Percentiles rank a stretch among this genome's conserved stretches.
Conservation (phyloP, 1,140 invertebrate genomes). For the Formica exsecta region DNA sequence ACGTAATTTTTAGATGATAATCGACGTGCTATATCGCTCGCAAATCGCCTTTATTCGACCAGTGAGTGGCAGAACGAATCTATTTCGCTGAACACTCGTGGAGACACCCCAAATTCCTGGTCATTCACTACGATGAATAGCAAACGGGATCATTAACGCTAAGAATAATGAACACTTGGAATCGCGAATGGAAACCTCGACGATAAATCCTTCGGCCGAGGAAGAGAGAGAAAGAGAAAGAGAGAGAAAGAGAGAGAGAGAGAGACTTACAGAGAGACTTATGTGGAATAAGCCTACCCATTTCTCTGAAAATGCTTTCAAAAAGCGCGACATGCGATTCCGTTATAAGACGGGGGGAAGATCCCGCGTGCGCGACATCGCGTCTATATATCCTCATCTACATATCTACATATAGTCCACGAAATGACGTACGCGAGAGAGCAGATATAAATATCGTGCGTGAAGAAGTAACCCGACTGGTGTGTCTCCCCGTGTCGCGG, state of each 20-base stretch:
- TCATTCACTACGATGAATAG: constrained; percentile 43
- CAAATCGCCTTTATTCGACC: constrained; percentile 20
- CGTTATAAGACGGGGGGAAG: too few relatives aligned
- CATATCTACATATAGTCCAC: not conserved
- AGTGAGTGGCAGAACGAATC: constrained; percentile 21
- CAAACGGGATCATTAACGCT: constrained; percentile 47
- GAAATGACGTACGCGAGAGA: not conserved
- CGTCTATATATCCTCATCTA: not conserved
- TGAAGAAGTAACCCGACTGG: not conserved
- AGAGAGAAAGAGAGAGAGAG: not conserved
- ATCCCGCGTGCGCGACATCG: not conserved
- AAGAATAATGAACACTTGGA: constrained; percentile 62
- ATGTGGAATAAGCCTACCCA: not conserved
- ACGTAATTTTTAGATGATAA: constrained; percentile 28
- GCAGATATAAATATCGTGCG: not conserved
- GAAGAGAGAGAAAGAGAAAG: not conserved
- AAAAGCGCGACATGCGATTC: constrained; percentile 16
- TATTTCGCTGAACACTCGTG: constrained; percentile 21
- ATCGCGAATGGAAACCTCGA: constrained; percentile 33
- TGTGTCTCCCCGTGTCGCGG: not conserved
- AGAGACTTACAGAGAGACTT: constrained; percentile 17
- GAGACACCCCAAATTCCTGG: constrained; percentile 12
- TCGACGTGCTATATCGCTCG: constrained; percentile 20
- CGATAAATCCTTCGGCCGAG: not conserved
- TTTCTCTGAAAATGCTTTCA: not conserved